A percentile compares a stretch with the other conserved stretches of the same genome.
These are phyloP conservation scores for Chelonus formosanus DNA, from an alignment of 2,888 invertebrate species.

Conservation along the genomic window DNA sequence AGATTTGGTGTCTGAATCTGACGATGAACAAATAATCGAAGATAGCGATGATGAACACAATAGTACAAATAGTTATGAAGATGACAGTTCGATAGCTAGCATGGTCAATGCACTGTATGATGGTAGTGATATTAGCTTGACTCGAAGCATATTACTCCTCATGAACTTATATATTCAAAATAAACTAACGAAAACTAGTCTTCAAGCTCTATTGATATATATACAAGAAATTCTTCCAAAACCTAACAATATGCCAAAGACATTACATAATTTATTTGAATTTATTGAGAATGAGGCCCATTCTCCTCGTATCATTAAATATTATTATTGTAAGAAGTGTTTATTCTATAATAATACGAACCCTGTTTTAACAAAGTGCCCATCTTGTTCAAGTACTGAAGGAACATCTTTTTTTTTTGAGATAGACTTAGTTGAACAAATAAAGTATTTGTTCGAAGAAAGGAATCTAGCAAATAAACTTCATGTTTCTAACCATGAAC, in stretches of 20 bases:
- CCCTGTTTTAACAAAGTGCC: background rate
- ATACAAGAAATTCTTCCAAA: conserved; percentile 11
- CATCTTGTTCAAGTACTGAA: background rate
- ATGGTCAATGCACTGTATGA: too few relatives aligned
- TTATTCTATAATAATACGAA: background rate
- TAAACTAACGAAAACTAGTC: too few relatives aligned
- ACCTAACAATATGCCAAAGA: conserved; percentile 27
- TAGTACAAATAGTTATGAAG: too few relatives aligned
- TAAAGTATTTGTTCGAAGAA: conserved; percentile 6
- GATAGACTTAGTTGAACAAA: background rate
- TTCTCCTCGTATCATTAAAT: conserved; percentile 7
- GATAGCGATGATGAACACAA: too few relatives aligned
- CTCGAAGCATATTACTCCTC: too few relatives aligned
- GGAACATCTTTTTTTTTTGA: conserved; percentile 3
- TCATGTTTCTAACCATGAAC: conserved; percentile 5
- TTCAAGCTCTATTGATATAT: too few relatives aligned
- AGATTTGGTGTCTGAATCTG: too few relatives aligned
- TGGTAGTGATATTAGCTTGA: too few relatives aligned
- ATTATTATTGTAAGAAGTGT: conserved; percentile 27
- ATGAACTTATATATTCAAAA: too few relatives aligned
- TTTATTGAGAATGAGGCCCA: conserved; percentile 24
- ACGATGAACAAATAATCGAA: too few relatives aligned
- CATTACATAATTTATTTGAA: conserved; percentile 28
- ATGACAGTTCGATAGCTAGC: too few relatives aligned
- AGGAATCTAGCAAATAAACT: conserved; percentile 23